These are phyloP conservation scores for Thysanoteuthis rhombus DNA, from an alignment of 2,888 invertebrate species.

Conservation along the genomic window DNA sequence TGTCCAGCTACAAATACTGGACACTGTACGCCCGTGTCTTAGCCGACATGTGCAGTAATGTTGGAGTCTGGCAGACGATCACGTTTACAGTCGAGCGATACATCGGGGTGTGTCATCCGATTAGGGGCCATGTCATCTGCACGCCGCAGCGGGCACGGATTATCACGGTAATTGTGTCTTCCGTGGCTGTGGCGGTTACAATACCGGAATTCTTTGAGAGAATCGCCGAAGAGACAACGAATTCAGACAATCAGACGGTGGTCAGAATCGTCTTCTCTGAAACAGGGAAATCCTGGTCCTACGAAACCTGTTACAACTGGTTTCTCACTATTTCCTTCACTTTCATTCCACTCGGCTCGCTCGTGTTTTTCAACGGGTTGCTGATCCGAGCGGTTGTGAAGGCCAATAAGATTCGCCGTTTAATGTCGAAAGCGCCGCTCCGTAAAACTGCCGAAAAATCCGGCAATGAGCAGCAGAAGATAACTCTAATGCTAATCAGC, in stretches of 20 bases:
- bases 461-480: constrained; percentile 69
- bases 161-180: constrained; percentile 74
- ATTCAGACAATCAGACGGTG: constrained; percentile 38
- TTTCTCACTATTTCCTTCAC: constrained; percentile 69
- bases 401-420: constrained; percentile 48
- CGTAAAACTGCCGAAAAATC: constrained; percentile 30
- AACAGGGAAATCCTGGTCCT: constrained; percentile 72
- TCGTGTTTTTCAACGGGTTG: constrained; percentile 79
- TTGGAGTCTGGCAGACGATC: constrained; percentile 80
- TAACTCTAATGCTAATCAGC: constrained; percentile 80
- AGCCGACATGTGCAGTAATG: constrained; percentile 75
- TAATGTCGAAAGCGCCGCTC: constrained; percentile 44
- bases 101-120: constrained; percentile 80
- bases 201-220: constrained; percentile 78
- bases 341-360: constrained; percentile 76
- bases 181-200: constrained; percentile 73
- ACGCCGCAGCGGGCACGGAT: constrained; percentile 78
- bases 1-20: constrained; percentile 72
- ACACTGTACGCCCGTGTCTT: constrained; percentile 72
- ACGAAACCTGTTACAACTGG: constrained; percentile 75
- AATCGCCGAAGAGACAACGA: constrained; percentile 33
- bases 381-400: constrained; percentile 73
- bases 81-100: constrained; percentile 82
- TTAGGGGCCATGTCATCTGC: constrained; percentile 71
- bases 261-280: constrained; percentile 52